Percentiles rank a stretch among this genome's conserved stretches.
Conservation (phyloP, 2,888 invertebrate genomes). For the Leptura quadrifasciata region DNA sequence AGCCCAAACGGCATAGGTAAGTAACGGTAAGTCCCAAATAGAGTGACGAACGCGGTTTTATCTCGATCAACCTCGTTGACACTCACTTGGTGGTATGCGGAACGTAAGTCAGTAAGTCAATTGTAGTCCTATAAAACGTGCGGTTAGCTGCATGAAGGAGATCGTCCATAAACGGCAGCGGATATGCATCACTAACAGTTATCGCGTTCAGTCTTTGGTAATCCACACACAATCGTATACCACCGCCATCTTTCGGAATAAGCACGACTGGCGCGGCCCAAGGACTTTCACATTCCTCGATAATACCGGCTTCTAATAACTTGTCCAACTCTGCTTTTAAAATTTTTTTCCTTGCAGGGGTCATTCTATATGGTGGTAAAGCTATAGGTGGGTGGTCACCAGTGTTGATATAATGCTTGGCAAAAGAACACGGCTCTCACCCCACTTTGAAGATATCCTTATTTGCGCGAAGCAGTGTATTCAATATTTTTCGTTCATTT, state of each 20-base stretch:
- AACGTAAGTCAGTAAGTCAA: conserved; percentile 36
- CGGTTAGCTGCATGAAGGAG: no score
- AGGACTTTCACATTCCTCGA: no score
- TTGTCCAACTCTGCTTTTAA: conserved; percentile 29
- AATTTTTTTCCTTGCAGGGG: conserved; percentile 23
- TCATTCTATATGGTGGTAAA: conserved; percentile 36
- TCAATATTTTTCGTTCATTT: neutral
- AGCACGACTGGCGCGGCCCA: no score
- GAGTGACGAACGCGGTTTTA: no score
- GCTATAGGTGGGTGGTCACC: conserved; percentile 40
- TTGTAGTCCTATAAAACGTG: conserved; percentile 45
- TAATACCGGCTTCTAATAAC: conserved; percentile 32
- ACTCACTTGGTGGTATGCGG: conserved; percentile 30
- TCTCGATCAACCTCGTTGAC: no score
- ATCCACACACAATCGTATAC: conserved; percentile 51
- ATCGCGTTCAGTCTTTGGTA: conserved; percentile 49
- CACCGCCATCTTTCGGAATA: conserved; percentile 48
- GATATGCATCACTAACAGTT: conserved; percentile 50
- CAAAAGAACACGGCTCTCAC: conserved; percentile 30
- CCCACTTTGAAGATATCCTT: conserved; percentile 24
- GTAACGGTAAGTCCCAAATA: no score
- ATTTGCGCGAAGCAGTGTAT: neutral
- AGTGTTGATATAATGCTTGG: conserved; percentile 41
- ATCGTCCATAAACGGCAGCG: conserved; percentile 53
- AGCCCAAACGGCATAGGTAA: conserved; percentile 56